Evolutionary conservation across 2,888 invertebrate species (phyloP).

Genomic region (Cheilosia impressa): DNA sequence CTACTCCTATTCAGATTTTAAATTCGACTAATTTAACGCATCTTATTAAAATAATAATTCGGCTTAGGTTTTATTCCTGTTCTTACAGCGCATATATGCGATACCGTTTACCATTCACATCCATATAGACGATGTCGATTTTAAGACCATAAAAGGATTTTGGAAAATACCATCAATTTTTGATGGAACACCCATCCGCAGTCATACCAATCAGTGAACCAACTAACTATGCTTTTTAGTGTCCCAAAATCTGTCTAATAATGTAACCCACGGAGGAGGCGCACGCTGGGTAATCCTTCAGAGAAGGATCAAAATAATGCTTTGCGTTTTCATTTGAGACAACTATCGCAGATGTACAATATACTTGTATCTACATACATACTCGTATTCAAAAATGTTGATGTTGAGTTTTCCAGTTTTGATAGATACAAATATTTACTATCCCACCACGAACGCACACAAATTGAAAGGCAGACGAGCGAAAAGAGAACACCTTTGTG

Average conservation of each 20-base stretch:
- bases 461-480: constrained; percentile 48
- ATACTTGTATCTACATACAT: neutral
- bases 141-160: constrained; percentile 74
- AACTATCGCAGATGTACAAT: constrained; percentile 54
- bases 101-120: neutral
- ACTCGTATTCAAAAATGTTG: constrained; percentile 57
- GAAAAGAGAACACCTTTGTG: constrained; percentile 49
- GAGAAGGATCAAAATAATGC: constrained; percentile 57
- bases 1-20: neutral
- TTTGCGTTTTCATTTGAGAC: constrained; percentile 51
- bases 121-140: constrained; percentile 29
- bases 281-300: constrained; percentile 49
- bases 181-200: constrained; percentile 40
- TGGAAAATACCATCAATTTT: constrained; percentile 60
- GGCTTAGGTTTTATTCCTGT: constrained; percentile 57
- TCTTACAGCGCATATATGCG: constrained; percentile 7
- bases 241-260: constrained; percentile 57
- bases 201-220: constrained; percentile 55
- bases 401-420: constrained; percentile 21
- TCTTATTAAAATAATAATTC: constrained; percentile 74
- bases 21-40: constrained; percentile 57
- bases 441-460: constrained; percentile 15
- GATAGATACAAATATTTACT: constrained; percentile 3
- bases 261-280: constrained; percentile 50
- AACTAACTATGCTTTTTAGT: constrained; percentile 66